A percentile compares a stretch with the other conserved stretches of the same genome.
Evolutionary conservation across 2,113 vertebrate species (phyloP).

Genomic region (Erythrolamprus reginae): DNA sequence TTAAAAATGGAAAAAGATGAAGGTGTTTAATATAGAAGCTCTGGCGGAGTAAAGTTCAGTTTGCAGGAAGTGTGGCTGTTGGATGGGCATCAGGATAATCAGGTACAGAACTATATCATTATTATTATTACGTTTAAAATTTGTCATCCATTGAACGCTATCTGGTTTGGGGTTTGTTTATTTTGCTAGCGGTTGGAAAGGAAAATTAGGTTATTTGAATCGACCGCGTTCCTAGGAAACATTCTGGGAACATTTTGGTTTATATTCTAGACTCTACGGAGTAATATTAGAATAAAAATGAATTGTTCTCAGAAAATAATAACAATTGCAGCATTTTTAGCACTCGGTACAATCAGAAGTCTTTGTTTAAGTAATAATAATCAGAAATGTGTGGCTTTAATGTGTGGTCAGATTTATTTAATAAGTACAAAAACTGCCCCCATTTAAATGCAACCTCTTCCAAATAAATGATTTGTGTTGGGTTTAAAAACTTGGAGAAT

Average conservation of each 20-base stretch:
- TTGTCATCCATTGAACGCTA: background rate
- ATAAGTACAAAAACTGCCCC: background rate
- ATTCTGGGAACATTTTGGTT: constrained; percentile 31
- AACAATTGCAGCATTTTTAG: background rate
- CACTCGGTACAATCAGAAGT: background rate
- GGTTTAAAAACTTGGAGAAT: background rate
- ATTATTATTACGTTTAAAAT: constrained; percentile 24
- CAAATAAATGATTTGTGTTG: background rate
- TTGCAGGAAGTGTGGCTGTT: constrained; percentile 51
- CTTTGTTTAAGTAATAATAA: background rate
- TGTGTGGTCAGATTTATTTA: background rate
- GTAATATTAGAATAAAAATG: constrained; percentile 19
- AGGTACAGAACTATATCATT: constrained; percentile 61
- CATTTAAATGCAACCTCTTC: background rate
- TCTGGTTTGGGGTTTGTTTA: background rate
- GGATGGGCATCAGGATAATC: constrained; percentile 54
- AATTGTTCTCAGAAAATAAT: background rate
- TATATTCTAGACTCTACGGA: constrained; percentile 30
- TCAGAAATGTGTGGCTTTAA: background rate
- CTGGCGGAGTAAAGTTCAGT: constrained; percentile 54
- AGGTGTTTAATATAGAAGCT: constrained; percentile 62
- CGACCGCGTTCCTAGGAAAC: background rate
- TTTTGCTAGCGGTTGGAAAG: background rate
- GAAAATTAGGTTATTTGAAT: background rate
- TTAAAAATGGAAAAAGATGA: constrained; percentile 19